phyloP scores from a whole-genome alignment of 2,888 invertebrate species.

The Mallateleia sp. region DNA sequence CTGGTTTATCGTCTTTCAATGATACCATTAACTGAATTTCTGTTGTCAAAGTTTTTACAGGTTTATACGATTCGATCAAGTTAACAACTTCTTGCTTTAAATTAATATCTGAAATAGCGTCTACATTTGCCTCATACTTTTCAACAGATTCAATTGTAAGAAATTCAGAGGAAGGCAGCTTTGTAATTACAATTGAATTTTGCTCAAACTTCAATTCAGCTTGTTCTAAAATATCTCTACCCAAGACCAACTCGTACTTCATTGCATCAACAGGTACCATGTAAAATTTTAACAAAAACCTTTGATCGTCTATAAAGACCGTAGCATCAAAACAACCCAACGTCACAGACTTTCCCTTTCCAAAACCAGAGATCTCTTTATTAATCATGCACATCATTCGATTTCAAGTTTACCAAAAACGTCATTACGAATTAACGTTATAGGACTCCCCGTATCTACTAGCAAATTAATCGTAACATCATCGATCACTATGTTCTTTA shows the following conservation, averaged over 20 bases:
- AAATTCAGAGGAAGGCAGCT: neutral
- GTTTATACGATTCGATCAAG: neutral
- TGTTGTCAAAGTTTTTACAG: conserved; percentile 9
- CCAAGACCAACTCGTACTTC: conserved; percentile 28
- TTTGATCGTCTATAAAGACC: conserved; percentile 23
- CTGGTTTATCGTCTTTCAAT: conserved; percentile 22
- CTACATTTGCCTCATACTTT: neutral
- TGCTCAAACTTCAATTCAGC: conserved; percentile 17
- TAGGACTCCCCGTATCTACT: conserved; percentile 37
- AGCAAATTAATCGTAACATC: conserved; percentile 5
- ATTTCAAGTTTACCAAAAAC: neutral
- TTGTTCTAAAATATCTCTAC: conserved; percentile 26
- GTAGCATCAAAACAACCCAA: conserved; percentile 20
- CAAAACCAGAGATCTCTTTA: conserved; percentile 14
- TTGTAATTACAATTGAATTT: neutral
- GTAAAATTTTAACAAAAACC: conserved; percentile 17
- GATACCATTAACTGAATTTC: neutral
- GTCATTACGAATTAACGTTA: conserved; percentile 29
- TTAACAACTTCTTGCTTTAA: neutral
- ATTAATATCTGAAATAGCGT: neutral
- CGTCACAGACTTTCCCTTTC: conserved; percentile 19
- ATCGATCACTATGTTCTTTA: conserved; percentile 22
- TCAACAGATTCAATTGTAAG: neutral
- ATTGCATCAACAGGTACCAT: conserved; percentile 41
- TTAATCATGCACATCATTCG: neutral